phyloP scores from a whole-genome alignment of 1,140 invertebrate species.

The Calephelis nemesis region DNA sequence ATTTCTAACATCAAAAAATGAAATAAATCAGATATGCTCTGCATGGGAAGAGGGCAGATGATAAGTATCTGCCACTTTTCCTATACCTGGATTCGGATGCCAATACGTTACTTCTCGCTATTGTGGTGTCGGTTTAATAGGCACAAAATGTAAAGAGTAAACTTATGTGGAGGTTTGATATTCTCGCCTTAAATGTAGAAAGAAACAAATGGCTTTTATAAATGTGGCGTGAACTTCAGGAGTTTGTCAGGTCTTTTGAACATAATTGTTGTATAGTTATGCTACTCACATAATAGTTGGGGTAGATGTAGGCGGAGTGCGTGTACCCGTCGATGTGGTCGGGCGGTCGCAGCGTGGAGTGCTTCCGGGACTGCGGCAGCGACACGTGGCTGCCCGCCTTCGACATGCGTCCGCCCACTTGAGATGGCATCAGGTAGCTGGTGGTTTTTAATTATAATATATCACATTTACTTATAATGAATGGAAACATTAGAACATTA shows the following conservation, averaged over 20 bases:
- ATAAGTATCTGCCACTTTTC: too few relatives aligned
- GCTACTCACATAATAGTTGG: constrained; percentile 81
- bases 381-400: constrained; percentile 81
- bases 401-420: constrained; percentile 78
- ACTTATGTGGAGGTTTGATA: too few relatives aligned
- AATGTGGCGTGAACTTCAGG: not conserved
- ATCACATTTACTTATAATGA: not conserved
- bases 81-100: too few relatives aligned
- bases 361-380: constrained; percentile 72
- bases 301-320: constrained; percentile 80
- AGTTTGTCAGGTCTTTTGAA: not conserved
- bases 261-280: not conserved
- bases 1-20: too few relatives aligned
- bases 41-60: too few relatives aligned
- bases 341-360: constrained; percentile 71
- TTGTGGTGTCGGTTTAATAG: too few relatives aligned
- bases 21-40: too few relatives aligned
- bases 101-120: too few relatives aligned
- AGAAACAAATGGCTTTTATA: not conserved
- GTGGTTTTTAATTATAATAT: constrained; percentile 22
- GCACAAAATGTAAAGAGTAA: too few relatives aligned
- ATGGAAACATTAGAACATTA: too few relatives aligned
- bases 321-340: constrained; percentile 79
- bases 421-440: constrained; percentile 75
- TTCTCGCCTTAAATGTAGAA: too few relatives aligned